Conservation (phyloP, 1,140 invertebrate genomes). For the Neomicropteryx cornuta region DNA sequence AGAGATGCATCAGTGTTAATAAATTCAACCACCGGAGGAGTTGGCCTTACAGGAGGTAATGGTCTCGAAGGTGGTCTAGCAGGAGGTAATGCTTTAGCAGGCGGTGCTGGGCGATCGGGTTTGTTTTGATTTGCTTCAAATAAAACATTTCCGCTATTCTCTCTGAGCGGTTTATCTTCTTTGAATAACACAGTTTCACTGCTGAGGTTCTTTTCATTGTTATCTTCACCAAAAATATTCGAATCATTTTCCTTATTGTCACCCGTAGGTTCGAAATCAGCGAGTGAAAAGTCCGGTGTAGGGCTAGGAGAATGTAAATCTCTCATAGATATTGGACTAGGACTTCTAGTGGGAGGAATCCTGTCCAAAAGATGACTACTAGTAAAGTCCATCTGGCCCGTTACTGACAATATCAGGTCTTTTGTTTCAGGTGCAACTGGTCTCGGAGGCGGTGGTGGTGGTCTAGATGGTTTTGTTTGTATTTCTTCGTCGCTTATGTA, state of each 20-base stretch:
- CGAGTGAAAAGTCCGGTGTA: constrained; percentile 61
- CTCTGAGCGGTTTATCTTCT: too few species aligned
- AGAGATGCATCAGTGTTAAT: too few species aligned
- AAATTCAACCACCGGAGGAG: too few species aligned
- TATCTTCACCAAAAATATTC: constrained; percentile 16
- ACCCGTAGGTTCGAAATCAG: constrained; percentile 42
- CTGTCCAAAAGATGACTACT: constrained; percentile 73
- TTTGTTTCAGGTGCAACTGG: constrained; percentile 56
- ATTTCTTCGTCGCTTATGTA: constrained; percentile 24
- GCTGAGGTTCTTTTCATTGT: too few species aligned
- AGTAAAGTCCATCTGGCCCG: constrained; percentile 78
- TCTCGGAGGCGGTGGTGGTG: constrained; percentile 47
- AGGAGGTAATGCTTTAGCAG: constrained; percentile 20
- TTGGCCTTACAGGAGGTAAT: constrained; percentile 25
- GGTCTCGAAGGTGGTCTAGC: constrained; percentile 33
- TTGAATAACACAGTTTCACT: too few species aligned
- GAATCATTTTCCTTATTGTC: constrained; percentile 8
- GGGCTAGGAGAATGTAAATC: constrained; percentile 73
- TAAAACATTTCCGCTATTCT: constrained; percentile 8
- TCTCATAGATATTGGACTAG: constrained; percentile 68
- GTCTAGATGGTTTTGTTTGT: constrained; percentile 22
- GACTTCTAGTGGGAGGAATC: constrained; percentile 68
- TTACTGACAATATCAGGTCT: constrained; percentile 74
- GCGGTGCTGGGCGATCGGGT: constrained; percentile 18
- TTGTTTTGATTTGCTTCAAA: constrained; percentile 35